Conservation (phyloP, 2,797 vertebrate species). For the Thunnus albacares region DNA sequence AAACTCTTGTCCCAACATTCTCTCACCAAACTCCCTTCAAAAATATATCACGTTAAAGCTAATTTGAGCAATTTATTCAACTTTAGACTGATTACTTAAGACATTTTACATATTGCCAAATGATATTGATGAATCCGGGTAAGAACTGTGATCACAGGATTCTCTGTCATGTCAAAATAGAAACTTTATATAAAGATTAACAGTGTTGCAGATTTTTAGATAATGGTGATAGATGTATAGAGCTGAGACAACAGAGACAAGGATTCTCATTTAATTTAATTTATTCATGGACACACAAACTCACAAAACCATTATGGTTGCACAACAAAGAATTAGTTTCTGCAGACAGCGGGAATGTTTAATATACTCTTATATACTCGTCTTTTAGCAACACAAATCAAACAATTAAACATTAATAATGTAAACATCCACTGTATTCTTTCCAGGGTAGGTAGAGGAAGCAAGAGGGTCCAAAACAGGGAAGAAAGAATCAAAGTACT, state of each 20-base stretch:
- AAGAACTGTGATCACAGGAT: too few relatives aligned
- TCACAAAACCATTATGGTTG: slow-evolving; percentile 72
- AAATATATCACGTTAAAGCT: neutral
- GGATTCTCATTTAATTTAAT: slow-evolving; percentile 78
- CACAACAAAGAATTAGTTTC: slow-evolving; percentile 66
- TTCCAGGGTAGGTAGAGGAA: slow-evolving; percentile 30
- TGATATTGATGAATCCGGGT: too few relatives aligned
- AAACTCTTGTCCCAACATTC: neutral
- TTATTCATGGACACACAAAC: slow-evolving; percentile 77
- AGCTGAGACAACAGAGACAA: slow-evolving; percentile 1
- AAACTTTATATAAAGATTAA: neutral
- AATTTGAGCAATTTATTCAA: neutral
- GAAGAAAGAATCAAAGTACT: neutral
- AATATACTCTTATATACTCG: slow-evolving; percentile 53
- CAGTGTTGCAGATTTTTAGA: neutral
- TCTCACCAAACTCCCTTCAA: too few relatives aligned
- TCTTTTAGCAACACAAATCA: slow-evolving; percentile 53
- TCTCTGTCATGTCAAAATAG: too few relatives aligned
- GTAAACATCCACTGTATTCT: slow-evolving; percentile 71
- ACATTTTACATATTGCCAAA: neutral
- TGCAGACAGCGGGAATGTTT: slow-evolving; percentile 76
- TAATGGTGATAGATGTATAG: neutral
- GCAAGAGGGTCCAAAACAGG: slow-evolving; percentile 10
- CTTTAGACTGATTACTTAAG: neutral
- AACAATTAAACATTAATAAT: slow-evolving; percentile 70